phyloP scores from a whole-genome alignment of 2,888 invertebrate genomes.

The Macroteleia sp. region DNA sequence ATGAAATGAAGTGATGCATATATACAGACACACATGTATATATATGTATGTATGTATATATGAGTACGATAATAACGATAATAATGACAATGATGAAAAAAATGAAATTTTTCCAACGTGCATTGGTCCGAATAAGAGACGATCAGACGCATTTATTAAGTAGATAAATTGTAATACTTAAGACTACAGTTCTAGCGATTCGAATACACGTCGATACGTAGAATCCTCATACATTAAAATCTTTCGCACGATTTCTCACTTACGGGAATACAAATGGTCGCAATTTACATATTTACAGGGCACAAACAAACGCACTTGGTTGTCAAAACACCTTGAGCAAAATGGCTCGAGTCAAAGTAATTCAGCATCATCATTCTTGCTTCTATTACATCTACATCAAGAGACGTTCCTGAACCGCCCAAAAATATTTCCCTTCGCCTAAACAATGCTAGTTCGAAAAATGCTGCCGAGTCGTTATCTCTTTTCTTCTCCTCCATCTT shows the following conservation, averaged over 20 bases:
- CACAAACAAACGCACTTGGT: slow-evolving; percentile 78
- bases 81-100: neutral
- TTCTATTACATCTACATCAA: slow-evolving; percentile 49
- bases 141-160: slow-evolving; percentile 60
- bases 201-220: slow-evolving; percentile 59
- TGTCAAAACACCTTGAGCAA: slow-evolving; percentile 67
- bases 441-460: slow-evolving; percentile 56
- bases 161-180: slow-evolving; percentile 63
- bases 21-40: neutral
- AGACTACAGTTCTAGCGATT: slow-evolving; percentile 47
- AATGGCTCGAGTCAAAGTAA: slow-evolving; percentile 58
- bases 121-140: slow-evolving; percentile 70
- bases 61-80: neutral
- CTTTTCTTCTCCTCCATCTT: slow-evolving; percentile 1
- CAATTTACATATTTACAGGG: slow-evolving; percentile 82
- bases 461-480: slow-evolving; percentile 40
- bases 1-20: neutral
- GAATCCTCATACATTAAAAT: slow-evolving; percentile 50
- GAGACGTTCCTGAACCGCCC: slow-evolving; percentile 62
- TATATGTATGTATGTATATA: slow-evolving; percentile 12
- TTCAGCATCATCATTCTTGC: slow-evolving; percentile 45
- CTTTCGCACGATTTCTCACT: slow-evolving; percentile 49
- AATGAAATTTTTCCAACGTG: slow-evolving; percentile 26
- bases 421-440: slow-evolving; percentile 56
- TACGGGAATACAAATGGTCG: slow-evolving; percentile 79